These are phyloP conservation scores for Neodontobutis hainanensis DNA, from an alignment of 2,113 vertebrate species.

Conservation along the genomic window DNA sequence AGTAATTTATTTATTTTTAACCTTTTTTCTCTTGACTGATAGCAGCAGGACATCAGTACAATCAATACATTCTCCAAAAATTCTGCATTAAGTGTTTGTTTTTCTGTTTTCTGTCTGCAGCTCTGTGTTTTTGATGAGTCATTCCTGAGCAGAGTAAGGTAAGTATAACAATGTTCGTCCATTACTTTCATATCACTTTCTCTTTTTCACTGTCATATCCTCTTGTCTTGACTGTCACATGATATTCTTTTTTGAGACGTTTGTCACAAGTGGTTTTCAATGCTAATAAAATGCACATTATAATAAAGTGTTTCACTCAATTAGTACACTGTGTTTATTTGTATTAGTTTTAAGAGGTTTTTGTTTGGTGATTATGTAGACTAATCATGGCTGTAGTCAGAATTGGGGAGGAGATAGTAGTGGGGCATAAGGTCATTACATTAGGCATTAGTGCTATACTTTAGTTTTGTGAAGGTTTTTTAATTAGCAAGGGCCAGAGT, in stretches of 20 bases:
- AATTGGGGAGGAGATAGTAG: not conserved
- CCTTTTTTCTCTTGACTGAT: slow-evolving; percentile 12
- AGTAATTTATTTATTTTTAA: slow-evolving; percentile 23
- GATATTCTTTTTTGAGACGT: not conserved
- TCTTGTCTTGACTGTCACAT: not conserved
- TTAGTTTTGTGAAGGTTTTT: too few species aligned
- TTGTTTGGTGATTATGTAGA: not conserved
- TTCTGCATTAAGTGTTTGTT: slow-evolving; percentile 23
- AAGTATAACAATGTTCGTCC: slow-evolving; percentile 37
- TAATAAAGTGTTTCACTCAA: not conserved
- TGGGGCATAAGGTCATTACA: not conserved
- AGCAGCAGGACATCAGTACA: slow-evolving; percentile 43
- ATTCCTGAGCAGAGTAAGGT: slow-evolving; percentile 19
- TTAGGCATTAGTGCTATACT: not conserved
- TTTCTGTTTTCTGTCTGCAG: slow-evolving; percentile 9
- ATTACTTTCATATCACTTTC: not conserved
- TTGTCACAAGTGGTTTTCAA: not conserved
- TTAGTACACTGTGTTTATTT: not conserved
- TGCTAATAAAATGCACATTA: not conserved
- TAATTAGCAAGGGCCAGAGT: too few species aligned
- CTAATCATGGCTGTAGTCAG: too few species aligned
- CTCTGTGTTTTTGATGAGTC: slow-evolving; percentile 8
- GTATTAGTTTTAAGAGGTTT: not conserved
- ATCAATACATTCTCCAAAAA: slow-evolving; percentile 10
- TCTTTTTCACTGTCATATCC: not conserved